phyloP scores from a whole-genome alignment of 2,113 vertebrate species.

The Theristicus caerulescens region DNA sequence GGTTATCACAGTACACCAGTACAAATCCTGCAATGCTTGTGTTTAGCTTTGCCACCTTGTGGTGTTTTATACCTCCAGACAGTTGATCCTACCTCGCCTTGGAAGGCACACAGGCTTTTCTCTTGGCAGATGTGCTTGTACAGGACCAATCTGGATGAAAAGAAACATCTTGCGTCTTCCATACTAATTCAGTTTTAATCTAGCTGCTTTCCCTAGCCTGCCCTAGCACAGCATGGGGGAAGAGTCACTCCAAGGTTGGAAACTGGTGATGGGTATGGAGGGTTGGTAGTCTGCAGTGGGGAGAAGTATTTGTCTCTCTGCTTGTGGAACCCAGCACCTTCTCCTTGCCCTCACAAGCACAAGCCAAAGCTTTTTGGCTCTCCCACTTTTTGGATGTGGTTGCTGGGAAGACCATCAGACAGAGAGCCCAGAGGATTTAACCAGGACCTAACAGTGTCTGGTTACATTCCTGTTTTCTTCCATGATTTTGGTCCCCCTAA shows the following conservation, averaged over 20 bases:
- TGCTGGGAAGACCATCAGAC: neutral
- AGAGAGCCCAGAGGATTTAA: neutral
- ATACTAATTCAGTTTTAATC: neutral
- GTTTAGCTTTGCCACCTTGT: neutral
- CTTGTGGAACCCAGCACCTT: neutral
- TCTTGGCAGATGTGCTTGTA: neutral
- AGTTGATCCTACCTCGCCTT: neutral
- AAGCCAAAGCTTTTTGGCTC: neutral
- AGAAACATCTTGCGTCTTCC: neutral
- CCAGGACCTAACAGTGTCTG: neutral
- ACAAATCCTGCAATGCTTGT: neutral
- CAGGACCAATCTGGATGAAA: accelerated
- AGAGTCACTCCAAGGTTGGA: neutral
- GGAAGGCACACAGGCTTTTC: neutral
- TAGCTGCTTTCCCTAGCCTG: neutral
- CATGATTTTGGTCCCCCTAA: neutral
- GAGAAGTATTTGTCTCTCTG: neutral
- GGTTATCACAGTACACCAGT: neutral
- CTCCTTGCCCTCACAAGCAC: neutral
- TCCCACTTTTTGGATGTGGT: neutral
- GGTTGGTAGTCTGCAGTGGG: accelerated
- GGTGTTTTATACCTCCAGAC: neutral
- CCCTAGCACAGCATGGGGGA: neutral
- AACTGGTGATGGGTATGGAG: neutral
- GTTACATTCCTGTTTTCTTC: neutral